These are phyloP conservation scores for Theristicus caerulescens DNA, from an alignment of 2,113 vertebrate genomes.

Conservation along the genomic window DNA sequence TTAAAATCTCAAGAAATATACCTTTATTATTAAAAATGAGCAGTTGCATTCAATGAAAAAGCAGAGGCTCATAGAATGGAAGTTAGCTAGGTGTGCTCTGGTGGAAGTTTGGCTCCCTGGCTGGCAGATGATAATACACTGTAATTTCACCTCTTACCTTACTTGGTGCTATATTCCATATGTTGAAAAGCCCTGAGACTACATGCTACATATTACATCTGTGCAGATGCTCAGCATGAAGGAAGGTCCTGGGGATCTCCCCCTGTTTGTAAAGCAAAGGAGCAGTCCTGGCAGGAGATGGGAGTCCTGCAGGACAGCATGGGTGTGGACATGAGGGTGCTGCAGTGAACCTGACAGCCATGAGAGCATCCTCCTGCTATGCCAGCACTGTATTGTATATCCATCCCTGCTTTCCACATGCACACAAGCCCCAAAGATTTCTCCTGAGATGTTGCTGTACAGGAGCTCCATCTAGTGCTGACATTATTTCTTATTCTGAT, in stretches of 20 bases:
- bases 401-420: not conserved
- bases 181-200: not conserved
- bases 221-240: not conserved
- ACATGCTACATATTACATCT: accelerated
- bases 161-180: not conserved
- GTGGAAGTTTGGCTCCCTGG: not conserved
- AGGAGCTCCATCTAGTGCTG: slow-evolving; percentile 54
- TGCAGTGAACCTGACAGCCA: not conserved
- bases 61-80: not conserved
- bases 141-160: not conserved
- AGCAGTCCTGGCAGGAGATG: not conserved
- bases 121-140: not conserved
- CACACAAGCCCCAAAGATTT: not conserved
- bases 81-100: not conserved
- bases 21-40: not conserved
- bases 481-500: not conserved
- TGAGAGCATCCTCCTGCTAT: not conserved
- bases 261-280: not conserved
- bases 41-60: not conserved
- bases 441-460: not conserved
- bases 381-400: not conserved
- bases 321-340: not conserved
- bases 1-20: not conserved
- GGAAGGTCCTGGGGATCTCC: not conserved
- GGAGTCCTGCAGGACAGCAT: accelerated